Percentiles rank a stretch among this genome's conserved stretches.
These are phyloP conservation scores for Adelphocoris suturalis DNA, from an alignment of 2,888 invertebrate genomes.

Conservation along the genomic window DNA sequence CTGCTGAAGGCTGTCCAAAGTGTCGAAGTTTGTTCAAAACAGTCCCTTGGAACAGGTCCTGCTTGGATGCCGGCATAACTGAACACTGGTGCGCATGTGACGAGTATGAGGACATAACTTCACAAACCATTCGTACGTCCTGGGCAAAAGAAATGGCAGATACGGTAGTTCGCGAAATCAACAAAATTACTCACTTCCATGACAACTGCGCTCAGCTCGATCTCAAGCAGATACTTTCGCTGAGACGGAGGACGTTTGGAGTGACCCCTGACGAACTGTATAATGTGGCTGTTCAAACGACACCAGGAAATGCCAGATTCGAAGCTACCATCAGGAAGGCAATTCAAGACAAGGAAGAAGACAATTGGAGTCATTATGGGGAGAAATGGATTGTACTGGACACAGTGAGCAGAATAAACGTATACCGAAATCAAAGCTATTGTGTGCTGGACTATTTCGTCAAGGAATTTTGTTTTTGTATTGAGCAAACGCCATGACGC, in stretches of 20 bases:
- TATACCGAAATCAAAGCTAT: neutral
- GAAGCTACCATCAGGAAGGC: constrained; percentile 72
- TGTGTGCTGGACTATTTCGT: neutral
- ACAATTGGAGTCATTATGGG: constrained; percentile 54
- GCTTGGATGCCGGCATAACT: constrained; percentile 84
- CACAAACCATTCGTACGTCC: constrained; percentile 69
- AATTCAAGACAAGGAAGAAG: constrained; percentile 74
- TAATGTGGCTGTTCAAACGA: constrained; percentile 5
- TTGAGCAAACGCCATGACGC: too few relatives aligned
- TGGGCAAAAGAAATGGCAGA: neutral
- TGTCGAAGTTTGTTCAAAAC: constrained; percentile 82
- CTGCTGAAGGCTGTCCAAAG: constrained; percentile 80
- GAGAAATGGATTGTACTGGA: neutral
- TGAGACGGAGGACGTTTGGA: neutral
- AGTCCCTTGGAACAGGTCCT: constrained; percentile 83
- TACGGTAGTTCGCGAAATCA: neutral
- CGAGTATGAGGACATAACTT: constrained; percentile 78
- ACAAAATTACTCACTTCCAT: neutral
- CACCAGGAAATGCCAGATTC: neutral
- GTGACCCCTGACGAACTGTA: neutral
- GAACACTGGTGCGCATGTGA: constrained; percentile 90
- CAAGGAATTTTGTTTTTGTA: constrained; percentile 16
- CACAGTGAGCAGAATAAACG: neutral
- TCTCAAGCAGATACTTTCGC: neutral
- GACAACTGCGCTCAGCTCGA: neutral